phyloP scores from a whole-genome alignment of 2,113 vertebrate genomes.

The Garra rufa region DNA sequence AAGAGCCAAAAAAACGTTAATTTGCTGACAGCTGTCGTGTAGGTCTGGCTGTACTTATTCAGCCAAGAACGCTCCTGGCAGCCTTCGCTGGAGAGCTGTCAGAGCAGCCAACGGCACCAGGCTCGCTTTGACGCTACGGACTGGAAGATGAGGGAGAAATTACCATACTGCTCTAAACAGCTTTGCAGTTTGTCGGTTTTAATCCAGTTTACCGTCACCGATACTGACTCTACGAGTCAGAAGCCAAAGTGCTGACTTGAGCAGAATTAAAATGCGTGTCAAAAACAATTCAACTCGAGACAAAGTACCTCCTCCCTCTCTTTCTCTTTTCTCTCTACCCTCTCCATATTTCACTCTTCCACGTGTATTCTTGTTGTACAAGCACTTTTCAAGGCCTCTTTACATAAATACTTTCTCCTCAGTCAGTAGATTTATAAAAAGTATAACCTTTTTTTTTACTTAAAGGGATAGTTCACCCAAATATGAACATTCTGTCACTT shows the following conservation, averaged over 20 bases:
- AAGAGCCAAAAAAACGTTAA: not conserved
- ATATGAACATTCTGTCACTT: too few species aligned
- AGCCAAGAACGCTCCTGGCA: slow-evolving; percentile 31
- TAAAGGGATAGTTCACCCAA: not conserved
- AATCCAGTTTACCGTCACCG: slow-evolving; percentile 48
- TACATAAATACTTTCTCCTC: slow-evolving; percentile 3
- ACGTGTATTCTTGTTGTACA: not conserved
- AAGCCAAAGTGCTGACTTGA: slow-evolving; percentile 43
- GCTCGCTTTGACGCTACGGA: not conserved
- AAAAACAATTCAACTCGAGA: slow-evolving; percentile 42
- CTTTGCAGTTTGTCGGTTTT: slow-evolving; percentile 48
- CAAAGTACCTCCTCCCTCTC: slow-evolving; percentile 6
- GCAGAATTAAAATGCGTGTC: slow-evolving; percentile 45
- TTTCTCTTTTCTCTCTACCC: slow-evolving; percentile 19
- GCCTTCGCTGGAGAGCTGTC: not conserved
- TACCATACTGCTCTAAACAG: slow-evolving; percentile 49
- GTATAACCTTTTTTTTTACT: not conserved
- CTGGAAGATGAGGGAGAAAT: slow-evolving; percentile 32
- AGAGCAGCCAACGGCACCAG: slow-evolving; percentile 13
- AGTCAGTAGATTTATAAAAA: slow-evolving; percentile 1
- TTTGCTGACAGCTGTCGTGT: slow-evolving; percentile 30
- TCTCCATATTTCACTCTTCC: not conserved
- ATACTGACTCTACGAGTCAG: slow-evolving; percentile 15
- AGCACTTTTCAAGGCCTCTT: not conserved
- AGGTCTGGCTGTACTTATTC: slow-evolving; percentile 21